phyloP scores from a whole-genome alignment of 2,888 invertebrate genomes.

The Cinara cedri region DNA sequence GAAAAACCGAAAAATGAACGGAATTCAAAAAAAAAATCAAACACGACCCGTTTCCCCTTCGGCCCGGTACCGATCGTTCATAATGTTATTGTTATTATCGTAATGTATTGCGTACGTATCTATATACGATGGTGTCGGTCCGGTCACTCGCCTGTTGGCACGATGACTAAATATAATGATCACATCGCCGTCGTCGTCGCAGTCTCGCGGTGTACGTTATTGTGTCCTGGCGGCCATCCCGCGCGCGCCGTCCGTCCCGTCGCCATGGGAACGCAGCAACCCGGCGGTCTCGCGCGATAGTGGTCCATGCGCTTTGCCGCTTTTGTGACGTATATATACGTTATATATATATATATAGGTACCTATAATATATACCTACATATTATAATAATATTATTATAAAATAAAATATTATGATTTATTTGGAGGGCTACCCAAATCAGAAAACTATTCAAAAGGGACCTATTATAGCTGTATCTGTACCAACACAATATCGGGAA shows the following conservation, averaged over 20 bases:
- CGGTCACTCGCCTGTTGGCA: slow-evolving; percentile 54
- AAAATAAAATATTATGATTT: no score
- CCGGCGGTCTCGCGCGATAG: neutral
- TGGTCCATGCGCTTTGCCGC: slow-evolving; percentile 48
- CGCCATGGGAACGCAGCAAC: slow-evolving; percentile 35
- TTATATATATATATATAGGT: no score
- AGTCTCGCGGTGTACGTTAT: neutral
- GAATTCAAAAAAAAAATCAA: no score
- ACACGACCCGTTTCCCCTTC: neutral
- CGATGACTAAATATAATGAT: slow-evolving; percentile 54
- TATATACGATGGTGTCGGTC: neutral
- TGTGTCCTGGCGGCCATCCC: slow-evolving; percentile 30
- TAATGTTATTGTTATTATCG: no score
- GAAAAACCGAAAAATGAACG: no score
- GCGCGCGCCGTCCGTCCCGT: slow-evolving; percentile 7
- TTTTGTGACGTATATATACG: slow-evolving; percentile 10
- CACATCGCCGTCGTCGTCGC: slow-evolving; percentile 1
- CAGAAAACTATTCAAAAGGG: no score
- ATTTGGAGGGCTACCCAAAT: no score
- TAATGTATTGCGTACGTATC: no score
- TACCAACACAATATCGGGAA: no score
- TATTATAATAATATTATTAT: no score
- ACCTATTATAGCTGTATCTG: no score
- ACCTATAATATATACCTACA: no score
- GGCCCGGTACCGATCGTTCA: neutral